Evolutionary conservation across 64 coral and sea anemone species (phyloP).

Genomic region (Acropora tenuis): DNA sequence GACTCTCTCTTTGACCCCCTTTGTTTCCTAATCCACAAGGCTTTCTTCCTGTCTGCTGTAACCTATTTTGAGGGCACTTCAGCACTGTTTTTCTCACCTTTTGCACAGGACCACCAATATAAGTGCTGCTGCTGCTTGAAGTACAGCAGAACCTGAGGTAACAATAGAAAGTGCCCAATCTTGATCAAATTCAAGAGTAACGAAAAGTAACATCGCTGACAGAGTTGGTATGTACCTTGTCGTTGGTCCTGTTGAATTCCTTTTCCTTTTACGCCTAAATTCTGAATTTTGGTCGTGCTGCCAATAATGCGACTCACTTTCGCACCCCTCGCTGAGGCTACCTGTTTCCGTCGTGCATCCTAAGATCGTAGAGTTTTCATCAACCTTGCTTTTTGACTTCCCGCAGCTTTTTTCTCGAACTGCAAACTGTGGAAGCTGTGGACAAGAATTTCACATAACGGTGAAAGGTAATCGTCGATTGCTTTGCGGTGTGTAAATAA

Average conservation of each 20-base stretch:
- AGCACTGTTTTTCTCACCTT: background rate
- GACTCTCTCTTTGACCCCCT: background rate
- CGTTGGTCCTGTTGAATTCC: background rate
- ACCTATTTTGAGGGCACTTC: constrained; percentile 7
- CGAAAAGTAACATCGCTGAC: background rate
- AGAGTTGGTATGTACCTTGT: background rate
- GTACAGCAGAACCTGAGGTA: background rate
- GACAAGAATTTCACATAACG: background rate
- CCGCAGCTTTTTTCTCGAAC: constrained; percentile 25
- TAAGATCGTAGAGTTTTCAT: background rate
- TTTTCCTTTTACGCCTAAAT: constrained; percentile 1
- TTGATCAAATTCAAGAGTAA: too few species aligned
- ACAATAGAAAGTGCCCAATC: background rate
- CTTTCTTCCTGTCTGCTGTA: background rate
- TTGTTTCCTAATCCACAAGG: background rate
- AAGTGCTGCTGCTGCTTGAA: background rate
- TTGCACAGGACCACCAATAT: background rate
- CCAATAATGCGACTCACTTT: constrained; percentile 7
- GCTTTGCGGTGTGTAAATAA: too few species aligned
- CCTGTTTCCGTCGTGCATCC: constrained; percentile 14
- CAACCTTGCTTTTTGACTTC: constrained; percentile 14
- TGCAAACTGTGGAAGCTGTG: constrained; percentile 27
- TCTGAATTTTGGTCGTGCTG: background rate
- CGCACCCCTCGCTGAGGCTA: background rate
- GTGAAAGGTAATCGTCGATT: too few species aligned